Base-by-base conservation (phyloP, 1,140 invertebrate genomes). In the Drosophila athabasca region DNA sequence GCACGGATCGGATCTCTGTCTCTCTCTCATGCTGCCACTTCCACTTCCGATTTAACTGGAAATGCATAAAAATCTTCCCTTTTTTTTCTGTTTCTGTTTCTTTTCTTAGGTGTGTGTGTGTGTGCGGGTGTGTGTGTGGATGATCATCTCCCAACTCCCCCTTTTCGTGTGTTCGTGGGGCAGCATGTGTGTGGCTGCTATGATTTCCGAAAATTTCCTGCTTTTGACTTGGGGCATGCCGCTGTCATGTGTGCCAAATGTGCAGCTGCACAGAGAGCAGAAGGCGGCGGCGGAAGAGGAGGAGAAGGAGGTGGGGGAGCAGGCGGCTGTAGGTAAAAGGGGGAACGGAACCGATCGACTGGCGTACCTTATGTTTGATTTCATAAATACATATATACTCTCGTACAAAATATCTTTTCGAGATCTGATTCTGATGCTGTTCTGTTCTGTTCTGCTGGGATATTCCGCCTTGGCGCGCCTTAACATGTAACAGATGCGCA, bases 181-280 rank as follows among this genome's bases (percentile, higher is more conserved):
- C 50, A 26, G 60, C 60, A 49, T 62, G 57, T 66, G 71, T 82
- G 73, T 74, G 79, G 66, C 61, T 75, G 55, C 43, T 48, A 26
- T 41, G 11, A 43, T 58, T 60, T 68, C 78, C 58, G 55, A 43
- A 66, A 76, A 66, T 73, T 71, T 78, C 66, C 35, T 51, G 61
- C 62, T 50, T 45, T 61, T 50, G 57, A 29, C 29, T 71, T 76
- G 79, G 48, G 80, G 79, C 80, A 83, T 83, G 79, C 82, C 83
- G 79, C 82, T 87, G 82, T 87, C 82, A 87, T 87, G 83, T 88
- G 82, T 88, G 82, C 82, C 82, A 87, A 87, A 87, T 87, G 82
- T 87, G 82, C 82, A 87, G 60, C 82, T 75, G 71, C 53, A 52
- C 57, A 46, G 51, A 71, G 19, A 22, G 48, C 6, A 9, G 26